phyloP scores from a whole-genome alignment of 1,140 invertebrate genomes.

The Drosophila nigromelanica region DNA sequence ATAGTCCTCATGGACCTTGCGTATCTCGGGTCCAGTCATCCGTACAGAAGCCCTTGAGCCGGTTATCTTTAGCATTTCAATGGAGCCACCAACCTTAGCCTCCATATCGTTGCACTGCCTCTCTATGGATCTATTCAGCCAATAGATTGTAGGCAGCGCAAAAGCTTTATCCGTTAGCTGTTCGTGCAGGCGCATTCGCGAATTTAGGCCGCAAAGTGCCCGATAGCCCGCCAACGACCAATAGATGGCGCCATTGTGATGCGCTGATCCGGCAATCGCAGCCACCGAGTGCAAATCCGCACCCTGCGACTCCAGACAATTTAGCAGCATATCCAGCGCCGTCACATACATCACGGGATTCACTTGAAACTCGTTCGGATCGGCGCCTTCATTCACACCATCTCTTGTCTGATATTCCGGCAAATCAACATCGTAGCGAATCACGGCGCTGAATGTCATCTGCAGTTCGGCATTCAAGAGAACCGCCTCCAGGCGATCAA shows the following conservation, averaged over 20 bases:
- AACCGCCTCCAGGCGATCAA: conserved; percentile 27
- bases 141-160: conserved; percentile 92
- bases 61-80: conserved; percentile 92
- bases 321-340: conserved; percentile 95
- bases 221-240: conserved; percentile 91
- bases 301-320: conserved; percentile 90
- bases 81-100: conserved; percentile 89
- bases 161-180: conserved; percentile 91
- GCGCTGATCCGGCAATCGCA: conserved; percentile 93
- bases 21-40: conserved; percentile 96
- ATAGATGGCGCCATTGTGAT: conserved; percentile 98
- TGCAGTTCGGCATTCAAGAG: conserved; percentile 45
- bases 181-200: conserved; percentile 91
- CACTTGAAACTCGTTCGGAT: conserved; percentile 83
- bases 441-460: not conserved
- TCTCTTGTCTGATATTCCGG: conserved; percentile 43
- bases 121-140: conserved; percentile 96
- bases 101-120: conserved; percentile 91
- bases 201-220: conserved; percentile 87
- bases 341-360: conserved; percentile 97
- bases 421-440: conserved; percentile 55
- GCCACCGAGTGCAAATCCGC: conserved; percentile 92
- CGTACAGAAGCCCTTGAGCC: conserved; percentile 95
- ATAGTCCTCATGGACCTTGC: conserved; percentile 90
- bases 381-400: not conserved